Conservation (phyloP, 2,797 vertebrate genomes). For the Notamacropus eugenii region DNA sequence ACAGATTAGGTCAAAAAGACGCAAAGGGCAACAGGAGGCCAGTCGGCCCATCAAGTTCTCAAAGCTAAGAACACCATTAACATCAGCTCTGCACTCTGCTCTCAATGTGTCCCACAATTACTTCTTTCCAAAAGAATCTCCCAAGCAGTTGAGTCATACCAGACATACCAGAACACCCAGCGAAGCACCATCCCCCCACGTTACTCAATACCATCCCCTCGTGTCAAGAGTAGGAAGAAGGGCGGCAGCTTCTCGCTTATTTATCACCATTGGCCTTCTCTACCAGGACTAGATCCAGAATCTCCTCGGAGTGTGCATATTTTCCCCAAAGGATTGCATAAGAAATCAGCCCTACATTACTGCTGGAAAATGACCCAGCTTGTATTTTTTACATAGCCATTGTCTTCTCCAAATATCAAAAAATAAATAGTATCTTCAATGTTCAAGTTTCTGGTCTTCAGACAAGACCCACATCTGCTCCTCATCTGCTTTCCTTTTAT, state of each 20-base stretch:
- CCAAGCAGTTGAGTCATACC: constrained; percentile 18
- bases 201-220: constrained; percentile 10
- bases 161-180: constrained; percentile 7
- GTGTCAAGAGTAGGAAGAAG: constrained; percentile 31
- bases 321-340: constrained; percentile 65
- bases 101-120: not conserved
- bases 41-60: not conserved
- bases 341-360: constrained; percentile 59
- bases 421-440: constrained; percentile 68
- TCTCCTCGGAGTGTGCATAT: constrained; percentile 46
- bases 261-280: constrained; percentile 58
- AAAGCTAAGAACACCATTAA: constrained; percentile 35
- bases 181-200: not conserved
- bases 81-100: constrained; percentile 11
- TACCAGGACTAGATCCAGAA: constrained; percentile 60
- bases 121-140: constrained; percentile 29
- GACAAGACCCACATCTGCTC: constrained; percentile 74
- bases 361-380: constrained; percentile 62
- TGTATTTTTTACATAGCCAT: constrained; percentile 68
- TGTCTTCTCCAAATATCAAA: constrained; percentile 72
- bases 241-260: constrained; percentile 20
- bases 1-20: not conserved
- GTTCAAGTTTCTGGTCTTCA: constrained; percentile 71
- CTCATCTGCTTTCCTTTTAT: constrained; percentile 68
- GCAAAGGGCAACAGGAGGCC: not conserved